phyloP scores from a whole-genome alignment of 2,888 invertebrate species.

The Morpho achilles region DNA sequence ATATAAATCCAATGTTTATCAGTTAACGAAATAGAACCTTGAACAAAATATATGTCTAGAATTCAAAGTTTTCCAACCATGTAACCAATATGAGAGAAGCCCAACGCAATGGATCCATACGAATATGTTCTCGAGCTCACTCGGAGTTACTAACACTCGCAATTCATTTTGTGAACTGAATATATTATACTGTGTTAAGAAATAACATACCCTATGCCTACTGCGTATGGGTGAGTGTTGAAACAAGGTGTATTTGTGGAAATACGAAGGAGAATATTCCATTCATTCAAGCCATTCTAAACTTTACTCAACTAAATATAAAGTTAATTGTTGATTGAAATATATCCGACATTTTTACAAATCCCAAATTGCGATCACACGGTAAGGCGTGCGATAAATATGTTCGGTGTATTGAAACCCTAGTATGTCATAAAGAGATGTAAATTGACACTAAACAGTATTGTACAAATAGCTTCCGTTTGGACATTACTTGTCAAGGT shows the following conservation, averaged over 20 bases:
- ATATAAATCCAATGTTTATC: slow-evolving; percentile 31
- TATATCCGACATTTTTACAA: slow-evolving; percentile 50
- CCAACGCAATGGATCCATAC: slow-evolving; percentile 72
- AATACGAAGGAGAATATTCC: slow-evolving; percentile 49
- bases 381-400: slow-evolving; percentile 65
- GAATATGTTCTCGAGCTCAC: slow-evolving; percentile 78
- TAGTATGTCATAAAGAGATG: slow-evolving; percentile 64
- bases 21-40: slow-evolving; percentile 52
- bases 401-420: slow-evolving; percentile 70
- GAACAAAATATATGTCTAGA: slow-evolving; percentile 52
- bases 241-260: slow-evolving; percentile 46
- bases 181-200: slow-evolving; percentile 61
- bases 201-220: slow-evolving; percentile 54
- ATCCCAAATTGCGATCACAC: slow-evolving; percentile 69
- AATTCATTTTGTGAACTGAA: slow-evolving; percentile 79
- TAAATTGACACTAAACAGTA: slow-evolving; percentile 48
- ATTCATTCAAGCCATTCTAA: slow-evolving; percentile 47
- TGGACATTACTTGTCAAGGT: slow-evolving; percentile 4
- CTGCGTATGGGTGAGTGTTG: slow-evolving; percentile 51
- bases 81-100: slow-evolving; percentile 61
- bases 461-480: slow-evolving; percentile 2
- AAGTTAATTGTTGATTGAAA: slow-evolving; percentile 42
- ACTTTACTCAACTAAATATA: slow-evolving; percentile 38
- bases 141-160: slow-evolving; percentile 77
- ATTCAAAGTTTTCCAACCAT: slow-evolving; percentile 48